Evolutionary conservation across 2,797 vertebrate genomes (phyloP).

Genomic region (Myiotriccus ornatus): DNA sequence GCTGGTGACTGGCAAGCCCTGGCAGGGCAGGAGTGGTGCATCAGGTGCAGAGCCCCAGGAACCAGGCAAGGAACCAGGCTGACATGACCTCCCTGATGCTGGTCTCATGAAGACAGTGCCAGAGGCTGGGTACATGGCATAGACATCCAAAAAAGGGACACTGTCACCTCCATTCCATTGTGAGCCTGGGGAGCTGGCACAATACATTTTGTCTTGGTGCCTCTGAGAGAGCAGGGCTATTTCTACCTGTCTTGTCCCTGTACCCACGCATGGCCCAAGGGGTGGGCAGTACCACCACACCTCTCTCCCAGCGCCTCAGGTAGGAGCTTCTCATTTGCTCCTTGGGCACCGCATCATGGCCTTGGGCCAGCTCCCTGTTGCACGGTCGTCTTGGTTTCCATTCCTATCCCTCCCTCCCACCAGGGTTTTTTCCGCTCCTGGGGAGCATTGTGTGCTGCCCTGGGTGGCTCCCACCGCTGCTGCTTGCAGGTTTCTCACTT

Average conservation of each 20-base stretch:
- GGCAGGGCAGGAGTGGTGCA: background rate
- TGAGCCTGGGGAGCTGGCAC: accelerated
- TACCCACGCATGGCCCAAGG: accelerated
- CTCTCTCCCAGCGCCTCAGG: background rate
- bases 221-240: background rate
- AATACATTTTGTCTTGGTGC: accelerated
- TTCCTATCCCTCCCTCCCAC: background rate
- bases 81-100: background rate
- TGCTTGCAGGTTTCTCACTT: background rate
- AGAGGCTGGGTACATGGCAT: background rate
- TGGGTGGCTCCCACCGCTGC: accelerated
- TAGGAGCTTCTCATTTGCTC: slow-evolving; percentile 60
- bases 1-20: background rate
- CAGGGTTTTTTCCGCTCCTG: background rate
- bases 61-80: background rate
- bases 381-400: background rate
- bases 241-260: background rate
- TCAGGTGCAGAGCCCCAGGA: background rate
- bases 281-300: background rate
- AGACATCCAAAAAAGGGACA: background rate
- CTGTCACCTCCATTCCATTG: background rate
- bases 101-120: background rate
- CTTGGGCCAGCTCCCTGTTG: slow-evolving; percentile 47
- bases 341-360: slow-evolving; percentile 48
- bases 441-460: background rate